Base-by-base conservation (phyloP, 1,140 invertebrate species). In the Achroia grisella region DNA sequence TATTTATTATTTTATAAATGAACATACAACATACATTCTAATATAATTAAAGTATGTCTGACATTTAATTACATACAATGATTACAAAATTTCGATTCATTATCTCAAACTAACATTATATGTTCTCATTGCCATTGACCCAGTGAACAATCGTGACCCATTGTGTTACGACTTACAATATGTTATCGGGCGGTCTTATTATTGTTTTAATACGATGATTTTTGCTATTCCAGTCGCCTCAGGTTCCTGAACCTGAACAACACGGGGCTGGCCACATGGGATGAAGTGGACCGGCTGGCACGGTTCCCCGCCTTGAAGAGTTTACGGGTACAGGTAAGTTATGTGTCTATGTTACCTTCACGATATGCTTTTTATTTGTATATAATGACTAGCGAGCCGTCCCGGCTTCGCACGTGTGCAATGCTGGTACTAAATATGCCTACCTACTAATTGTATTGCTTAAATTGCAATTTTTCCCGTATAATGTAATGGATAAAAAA, bases 211-310 rank as follows among this genome's bases (percentile, higher is more conserved):
- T 35, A 35, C 1, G 5, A 6, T 14, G 12, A n/a, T 3, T 15
- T 17, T 49, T 27, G 15, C 30, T 40, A 50, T 42, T 94, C 91
- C 77, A 89, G 89, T 32, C 89, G 89, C 60, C 86, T 97, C 30
- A 88, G 91, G 66, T 91, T 93, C 75, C 86, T 98, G 8, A 97
- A 96, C 74, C 86, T 98, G 10, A 96, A 94, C 70, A 94, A 94
- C 41, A 95, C 94, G 0, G 87, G 92, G 13, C 74, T 98, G 15
- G 88, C 90, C 9, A 91, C 92, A 8, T 97, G 96, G 96, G 91
- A 94, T 60, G 95, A 97, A 63, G 91, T 98, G 39, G 94, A 97
- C 60, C 88, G 91, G 55, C 87, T 98, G 29, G 91, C 93, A 11
- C 89, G 90, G 48, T 96, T 97, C 83, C 94, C 94, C 0, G 88